Evolutionary conservation across 64 coral and sea anemone genomes (phyloP).

Genomic region (Actinia tenebrosa): DNA sequence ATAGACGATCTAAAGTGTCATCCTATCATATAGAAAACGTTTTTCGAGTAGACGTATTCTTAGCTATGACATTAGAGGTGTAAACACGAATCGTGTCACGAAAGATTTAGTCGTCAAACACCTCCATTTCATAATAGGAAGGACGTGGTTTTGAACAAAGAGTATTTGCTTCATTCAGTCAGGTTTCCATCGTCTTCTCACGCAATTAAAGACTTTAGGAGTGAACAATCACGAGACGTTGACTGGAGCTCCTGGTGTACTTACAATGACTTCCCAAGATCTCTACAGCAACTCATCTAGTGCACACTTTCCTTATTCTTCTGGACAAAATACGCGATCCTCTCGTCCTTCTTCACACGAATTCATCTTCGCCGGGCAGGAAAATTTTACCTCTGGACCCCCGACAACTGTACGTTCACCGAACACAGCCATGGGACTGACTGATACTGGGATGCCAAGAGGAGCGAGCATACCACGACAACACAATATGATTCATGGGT

Average conservation of each 20-base stretch:
- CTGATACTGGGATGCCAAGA: constrained; percentile 48
- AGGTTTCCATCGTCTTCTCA: constrained; percentile 75
- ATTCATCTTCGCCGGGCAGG: constrained; percentile 76
- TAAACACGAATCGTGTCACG: constrained; percentile 19
- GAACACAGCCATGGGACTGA: constrained; percentile 65
- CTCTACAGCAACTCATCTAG: constrained; percentile 54
- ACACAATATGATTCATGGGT: constrained; percentile 83
- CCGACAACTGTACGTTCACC: constrained; percentile 69
- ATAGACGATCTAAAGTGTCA: not conserved
- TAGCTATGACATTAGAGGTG: constrained; percentile 3
- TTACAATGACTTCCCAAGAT: constrained; percentile 79
- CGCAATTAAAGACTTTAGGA: constrained; percentile 69
- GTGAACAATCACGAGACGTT: constrained; percentile 38
- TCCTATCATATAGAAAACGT: not conserved
- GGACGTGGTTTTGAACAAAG: constrained; percentile 86
- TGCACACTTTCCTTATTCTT: constrained; percentile 72
- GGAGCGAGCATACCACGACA: constrained; percentile 56
- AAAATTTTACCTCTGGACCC: constrained; percentile 49
- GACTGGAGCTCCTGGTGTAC: constrained; percentile 40
- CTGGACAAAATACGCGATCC: constrained; percentile 63
- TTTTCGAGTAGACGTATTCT: not conserved
- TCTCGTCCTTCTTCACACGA: constrained; percentile 77
- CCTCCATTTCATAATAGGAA: constrained; percentile 36
- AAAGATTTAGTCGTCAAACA: constrained; percentile 25
- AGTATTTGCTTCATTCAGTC: constrained; percentile 74